Evolutionary conservation across 1,140 invertebrate species (phyloP).

Genomic region (Drosophila quadrilineata): DNA sequence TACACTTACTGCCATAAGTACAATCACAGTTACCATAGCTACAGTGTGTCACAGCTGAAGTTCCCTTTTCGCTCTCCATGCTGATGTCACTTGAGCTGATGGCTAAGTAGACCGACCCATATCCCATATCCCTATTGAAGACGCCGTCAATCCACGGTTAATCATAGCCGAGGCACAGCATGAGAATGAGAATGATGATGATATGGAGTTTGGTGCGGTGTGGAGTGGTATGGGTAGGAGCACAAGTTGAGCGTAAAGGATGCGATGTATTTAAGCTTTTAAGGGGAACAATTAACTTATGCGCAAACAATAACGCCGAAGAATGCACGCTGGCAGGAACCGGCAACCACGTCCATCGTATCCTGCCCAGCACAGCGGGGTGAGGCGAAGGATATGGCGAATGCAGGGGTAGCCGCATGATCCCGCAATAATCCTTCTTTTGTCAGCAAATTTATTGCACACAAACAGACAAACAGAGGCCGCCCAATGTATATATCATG

Average conservation of each 20-base stretch:
- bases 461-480: slow-evolving; percentile 69
- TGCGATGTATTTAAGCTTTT: slow-evolving; percentile 69
- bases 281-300: slow-evolving; percentile 77
- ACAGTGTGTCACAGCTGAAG: not conserved
- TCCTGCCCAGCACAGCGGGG: slow-evolving; percentile 21
- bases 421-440: slow-evolving; percentile 77
- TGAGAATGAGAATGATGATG: slow-evolving; percentile 11
- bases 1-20: slow-evolving; percentile 13
- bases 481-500: slow-evolving; percentile 42
- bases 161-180: slow-evolving; percentile 61
- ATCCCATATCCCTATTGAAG: slow-evolving; percentile 26
- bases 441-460: slow-evolving; percentile 78
- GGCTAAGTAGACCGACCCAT: slow-evolving; percentile 24
- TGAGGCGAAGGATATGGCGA: not conserved
- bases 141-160: slow-evolving; percentile 59
- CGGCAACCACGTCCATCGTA: slow-evolving; percentile 30
- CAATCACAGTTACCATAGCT: slow-evolving; percentile 19
- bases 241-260: slow-evolving; percentile 65
- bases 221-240: not conserved
- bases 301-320: slow-evolving; percentile 76
- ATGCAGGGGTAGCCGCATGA: slow-evolving; percentile 49
- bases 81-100: not conserved
- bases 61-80: not conserved
- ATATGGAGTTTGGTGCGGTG: not conserved
- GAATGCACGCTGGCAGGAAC: slow-evolving; percentile 73